Evolutionary conservation across 2,113 vertebrate species (phyloP).

Genomic region (Ceyx margarethae): DNA sequence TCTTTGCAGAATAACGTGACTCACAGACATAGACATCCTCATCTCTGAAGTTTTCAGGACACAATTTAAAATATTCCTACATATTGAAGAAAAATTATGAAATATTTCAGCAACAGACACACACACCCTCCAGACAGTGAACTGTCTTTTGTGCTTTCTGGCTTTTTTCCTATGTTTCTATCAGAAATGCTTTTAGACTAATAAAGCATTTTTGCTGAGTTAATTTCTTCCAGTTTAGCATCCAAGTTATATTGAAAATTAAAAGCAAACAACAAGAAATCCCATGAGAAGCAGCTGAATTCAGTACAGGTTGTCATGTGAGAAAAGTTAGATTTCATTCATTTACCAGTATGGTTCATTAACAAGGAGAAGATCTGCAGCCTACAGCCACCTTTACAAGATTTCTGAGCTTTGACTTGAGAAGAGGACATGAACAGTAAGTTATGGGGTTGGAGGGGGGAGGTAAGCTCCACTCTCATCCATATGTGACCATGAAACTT

Average conservation of each 20-base stretch:
- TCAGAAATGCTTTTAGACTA: neutral
- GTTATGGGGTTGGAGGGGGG: accelerated
- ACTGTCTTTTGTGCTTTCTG: neutral
- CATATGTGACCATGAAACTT: neutral
- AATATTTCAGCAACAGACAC: neutral
- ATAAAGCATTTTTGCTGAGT: neutral
- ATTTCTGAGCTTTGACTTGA: neutral
- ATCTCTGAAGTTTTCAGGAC: constrained; percentile 89
- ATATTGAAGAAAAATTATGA: neutral
- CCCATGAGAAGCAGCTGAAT: neutral
- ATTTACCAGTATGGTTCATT: neutral
- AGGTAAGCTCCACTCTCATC: neutral
- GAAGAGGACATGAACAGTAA: neutral
- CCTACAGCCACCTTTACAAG: neutral
- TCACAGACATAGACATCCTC: constrained; percentile 97
- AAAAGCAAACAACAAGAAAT: neutral
- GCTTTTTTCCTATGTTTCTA: neutral
- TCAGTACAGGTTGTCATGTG: neutral
- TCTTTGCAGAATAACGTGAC: constrained; percentile 96
- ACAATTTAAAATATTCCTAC: constrained; percentile 97
- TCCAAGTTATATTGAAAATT: neutral
- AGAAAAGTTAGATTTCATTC: neutral
- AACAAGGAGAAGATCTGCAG: neutral
- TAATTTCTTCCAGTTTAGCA: neutral
- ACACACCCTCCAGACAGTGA: neutral